Percentiles rank a stretch among this genome's conserved stretches.
phyloP scores from a whole-genome alignment of 2,113 vertebrate genomes.

The Cnemophilus loriae region DNA sequence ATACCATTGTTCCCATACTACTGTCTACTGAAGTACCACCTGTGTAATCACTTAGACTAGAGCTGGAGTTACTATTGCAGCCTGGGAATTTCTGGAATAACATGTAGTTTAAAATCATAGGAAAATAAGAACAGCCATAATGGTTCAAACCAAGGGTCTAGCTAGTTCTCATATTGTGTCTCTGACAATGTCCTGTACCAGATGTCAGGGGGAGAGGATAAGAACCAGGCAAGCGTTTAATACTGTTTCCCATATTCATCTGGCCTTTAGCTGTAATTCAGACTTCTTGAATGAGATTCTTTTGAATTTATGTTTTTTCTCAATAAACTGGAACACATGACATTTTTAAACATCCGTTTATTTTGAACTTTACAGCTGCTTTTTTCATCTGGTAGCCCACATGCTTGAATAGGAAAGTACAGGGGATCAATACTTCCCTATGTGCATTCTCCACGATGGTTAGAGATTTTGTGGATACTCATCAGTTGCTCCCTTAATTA shows the following conservation, averaged over 20 bases:
- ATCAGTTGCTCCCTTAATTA: neutral
- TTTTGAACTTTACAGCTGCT: neutral
- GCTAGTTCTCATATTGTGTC: neutral
- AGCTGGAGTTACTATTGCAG: neutral
- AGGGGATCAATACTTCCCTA: neutral
- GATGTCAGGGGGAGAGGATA: neutral
- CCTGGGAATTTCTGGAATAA: slow-evolving; percentile 66
- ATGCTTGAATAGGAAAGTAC: neutral
- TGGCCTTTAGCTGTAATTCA: neutral
- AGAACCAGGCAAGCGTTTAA: neutral
- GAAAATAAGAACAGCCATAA: slow-evolving; percentile 1
- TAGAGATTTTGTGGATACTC: neutral
- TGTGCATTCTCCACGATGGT: neutral
- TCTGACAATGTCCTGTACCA: neutral
- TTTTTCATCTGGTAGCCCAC: neutral
- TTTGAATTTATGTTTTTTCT: neutral
- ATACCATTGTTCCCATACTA: slow-evolving; percentile 1
- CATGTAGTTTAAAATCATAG: slow-evolving; percentile 65
- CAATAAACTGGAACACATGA: neutral
- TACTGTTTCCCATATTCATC: neutral
- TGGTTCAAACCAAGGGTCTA: slow-evolving; percentile 1
- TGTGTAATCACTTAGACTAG: slow-evolving; percentile 27
- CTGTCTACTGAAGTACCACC: slow-evolving; percentile 4
- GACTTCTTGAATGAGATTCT: neutral
- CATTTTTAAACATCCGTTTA: slow-evolving; percentile 2